phyloP scores from a whole-genome alignment of 2,888 invertebrate genomes.

The Caenorhabditis sp. region DNA sequence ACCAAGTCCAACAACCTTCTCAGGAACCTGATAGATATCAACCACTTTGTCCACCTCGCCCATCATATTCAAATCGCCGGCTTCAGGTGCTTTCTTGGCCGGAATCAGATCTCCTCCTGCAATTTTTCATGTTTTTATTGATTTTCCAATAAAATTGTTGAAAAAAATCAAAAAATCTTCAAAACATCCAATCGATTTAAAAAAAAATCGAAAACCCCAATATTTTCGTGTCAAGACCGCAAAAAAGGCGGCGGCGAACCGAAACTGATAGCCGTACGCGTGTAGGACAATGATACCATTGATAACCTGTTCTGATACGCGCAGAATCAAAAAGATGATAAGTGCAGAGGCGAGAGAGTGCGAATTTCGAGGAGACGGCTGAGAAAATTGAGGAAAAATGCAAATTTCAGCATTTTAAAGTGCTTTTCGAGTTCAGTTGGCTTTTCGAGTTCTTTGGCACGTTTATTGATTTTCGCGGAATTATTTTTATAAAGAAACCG shows the following conservation, averaged over 20 bases:
- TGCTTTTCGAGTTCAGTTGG: slow-evolving; percentile 4
- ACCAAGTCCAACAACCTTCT: slow-evolving; percentile 56
- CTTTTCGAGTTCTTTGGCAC: no score
- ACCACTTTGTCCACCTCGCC: slow-evolving; percentile 28
- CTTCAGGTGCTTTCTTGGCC: slow-evolving; percentile 48
- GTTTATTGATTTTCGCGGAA: not conserved
- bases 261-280: not conserved
- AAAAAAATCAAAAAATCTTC: not conserved
- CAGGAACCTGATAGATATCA: slow-evolving; percentile 52
- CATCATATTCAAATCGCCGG: slow-evolving; percentile 41
- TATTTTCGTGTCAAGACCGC: not conserved
- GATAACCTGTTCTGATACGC: slow-evolving; percentile 36
- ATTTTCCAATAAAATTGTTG: not conserved
- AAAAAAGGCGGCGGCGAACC: no score
- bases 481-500: not conserved
- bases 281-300: slow-evolving; percentile 22
- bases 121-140: no score
- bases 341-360: slow-evolving; percentile 19
- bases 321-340: slow-evolving; percentile 12
- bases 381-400: slow-evolving; percentile 23
- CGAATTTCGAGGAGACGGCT: not conserved
- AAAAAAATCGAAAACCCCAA: no score
- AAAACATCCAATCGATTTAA: no score
- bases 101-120: slow-evolving; percentile 44
- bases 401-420: slow-evolving; percentile 39